Conservation (phyloP, 2,888 invertebrate species). For the Lobophora halterata region DNA sequence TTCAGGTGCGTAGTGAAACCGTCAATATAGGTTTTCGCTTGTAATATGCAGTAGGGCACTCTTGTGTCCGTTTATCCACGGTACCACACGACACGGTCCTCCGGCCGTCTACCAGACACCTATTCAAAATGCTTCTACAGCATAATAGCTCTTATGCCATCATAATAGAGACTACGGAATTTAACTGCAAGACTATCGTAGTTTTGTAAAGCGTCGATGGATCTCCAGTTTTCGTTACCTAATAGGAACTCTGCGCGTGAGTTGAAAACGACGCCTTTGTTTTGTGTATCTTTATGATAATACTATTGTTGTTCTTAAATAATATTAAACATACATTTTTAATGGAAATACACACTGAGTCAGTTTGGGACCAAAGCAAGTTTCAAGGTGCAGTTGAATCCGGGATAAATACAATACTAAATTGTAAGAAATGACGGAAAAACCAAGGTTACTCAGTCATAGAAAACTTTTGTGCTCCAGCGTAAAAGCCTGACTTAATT, state of each 20-base stretch:
- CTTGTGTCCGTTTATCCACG: constrained; percentile 71
- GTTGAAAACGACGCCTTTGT: constrained; percentile 59
- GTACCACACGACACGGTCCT: constrained; percentile 67
- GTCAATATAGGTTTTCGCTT: constrained; percentile 38
- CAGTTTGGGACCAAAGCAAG: constrained; percentile 38
- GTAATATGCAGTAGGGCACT: constrained; percentile 54
- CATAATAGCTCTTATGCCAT: constrained; percentile 25
- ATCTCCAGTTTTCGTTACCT: constrained; percentile 59
- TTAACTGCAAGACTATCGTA: constrained; percentile 17
- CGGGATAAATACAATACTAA: constrained; percentile 16
- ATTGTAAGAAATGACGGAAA: neutral
- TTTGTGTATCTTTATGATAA: constrained; percentile 59
- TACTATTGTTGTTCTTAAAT: constrained; percentile 43
- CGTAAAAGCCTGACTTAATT: constrained; percentile 14
- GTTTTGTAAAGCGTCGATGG: constrained; percentile 40
- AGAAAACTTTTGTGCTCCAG: neutral
- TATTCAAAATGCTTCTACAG: constrained; percentile 14
- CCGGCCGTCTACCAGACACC: constrained; percentile 31
- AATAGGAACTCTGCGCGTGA: constrained; percentile 65
- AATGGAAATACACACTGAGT: constrained; percentile 50
- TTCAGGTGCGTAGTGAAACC: constrained; percentile 8
- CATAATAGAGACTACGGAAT: constrained; percentile 16
- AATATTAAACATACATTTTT: constrained; percentile 48
- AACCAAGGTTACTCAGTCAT: constrained; percentile 1
- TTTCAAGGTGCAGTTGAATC: constrained; percentile 26